Evolutionary conservation across 2,113 vertebrate species (phyloP).

Genomic region (Jaculus jaculus): DNA sequence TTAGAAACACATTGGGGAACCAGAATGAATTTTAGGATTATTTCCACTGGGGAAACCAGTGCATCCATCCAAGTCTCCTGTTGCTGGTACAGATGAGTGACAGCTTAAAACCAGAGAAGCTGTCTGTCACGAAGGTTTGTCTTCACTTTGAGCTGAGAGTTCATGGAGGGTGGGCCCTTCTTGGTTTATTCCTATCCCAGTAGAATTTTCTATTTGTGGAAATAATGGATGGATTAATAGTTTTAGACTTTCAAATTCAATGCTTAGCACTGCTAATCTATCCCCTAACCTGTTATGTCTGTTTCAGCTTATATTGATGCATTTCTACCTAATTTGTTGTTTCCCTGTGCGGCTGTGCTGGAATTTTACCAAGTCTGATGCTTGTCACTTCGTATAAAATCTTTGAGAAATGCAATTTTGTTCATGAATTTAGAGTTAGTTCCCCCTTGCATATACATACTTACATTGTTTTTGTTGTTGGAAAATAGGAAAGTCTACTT

Average conservation of each 20-base stretch:
- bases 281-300: neutral
- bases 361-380: constrained; percentile 47
- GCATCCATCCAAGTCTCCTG: neutral
- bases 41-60: neutral
- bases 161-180: neutral
- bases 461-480: neutral
- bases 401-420: constrained; percentile 46
- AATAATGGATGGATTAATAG: neutral
- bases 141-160: neutral
- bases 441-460: neutral
- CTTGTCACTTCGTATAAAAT: constrained; percentile 55
- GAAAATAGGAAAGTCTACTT: constrained; percentile 25
- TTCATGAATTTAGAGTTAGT: constrained; percentile 57
- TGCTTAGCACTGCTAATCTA: neutral
- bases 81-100: neutral
- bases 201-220: neutral
- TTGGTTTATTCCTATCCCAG: neutral
- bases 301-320: constrained; percentile 42
- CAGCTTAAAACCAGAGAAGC: neutral
- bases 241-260: constrained; percentile 22
- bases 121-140: neutral
- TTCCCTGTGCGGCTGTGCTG: constrained; percentile 15
- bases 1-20: neutral
- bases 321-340: constrained; percentile 41
- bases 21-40: neutral